Base-by-base conservation (phyloP, 2,888 invertebrate species). In the Drosophila kuntzei region DNA sequence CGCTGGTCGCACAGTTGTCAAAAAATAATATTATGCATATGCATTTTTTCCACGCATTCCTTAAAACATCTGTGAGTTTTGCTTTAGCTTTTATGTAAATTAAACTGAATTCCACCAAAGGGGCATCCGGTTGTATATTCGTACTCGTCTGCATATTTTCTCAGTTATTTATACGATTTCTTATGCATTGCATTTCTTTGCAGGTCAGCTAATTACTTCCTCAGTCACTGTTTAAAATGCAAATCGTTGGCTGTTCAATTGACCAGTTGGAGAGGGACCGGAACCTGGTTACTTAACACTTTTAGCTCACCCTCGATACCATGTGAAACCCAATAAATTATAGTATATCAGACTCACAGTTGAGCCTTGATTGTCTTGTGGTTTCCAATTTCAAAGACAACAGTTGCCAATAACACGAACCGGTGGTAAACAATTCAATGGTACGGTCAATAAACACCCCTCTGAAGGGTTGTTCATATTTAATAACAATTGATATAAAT, bases 401-500 rank as follows among this genome's bases (percentile, higher is more conserved):
- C 60, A 54, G 49, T 67, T 74, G 47, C 4, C 47, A 18, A 39
- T 53, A 58, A 74, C 44, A 34, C 8, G 36, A 37, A 32, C 34
- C 39, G 73, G 53, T 47, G 51, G 53, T 59, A 51, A 63, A 55
- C 55, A 57, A 50, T 54, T 64, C 58, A 44, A 47, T 50, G 58
- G 20, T 36, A 32, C 46, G 54, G 61, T 75, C 71, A 70, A 61
- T 70, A 64, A 58, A 57, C 54, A 57, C 32, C 41, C 32, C 43
- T 43, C 14, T 32, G 34, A 49, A 54, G 85, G 83, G 72, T 87
- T 54, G 73, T 14, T 77, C 81, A 88, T 83, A 87, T 90, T 89
- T 90, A 87, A 85, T 83, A 90, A 79, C 76, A 85, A 90, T 89
- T 86, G 78, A 71, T 80, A 86, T 85, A 85, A 90, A 89, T 86